Percentiles rank a stretch among this genome's conserved stretches.
Evolutionary conservation across 2,797 vertebrate species (phyloP).

Genomic region (Onychomys torridus): DNA sequence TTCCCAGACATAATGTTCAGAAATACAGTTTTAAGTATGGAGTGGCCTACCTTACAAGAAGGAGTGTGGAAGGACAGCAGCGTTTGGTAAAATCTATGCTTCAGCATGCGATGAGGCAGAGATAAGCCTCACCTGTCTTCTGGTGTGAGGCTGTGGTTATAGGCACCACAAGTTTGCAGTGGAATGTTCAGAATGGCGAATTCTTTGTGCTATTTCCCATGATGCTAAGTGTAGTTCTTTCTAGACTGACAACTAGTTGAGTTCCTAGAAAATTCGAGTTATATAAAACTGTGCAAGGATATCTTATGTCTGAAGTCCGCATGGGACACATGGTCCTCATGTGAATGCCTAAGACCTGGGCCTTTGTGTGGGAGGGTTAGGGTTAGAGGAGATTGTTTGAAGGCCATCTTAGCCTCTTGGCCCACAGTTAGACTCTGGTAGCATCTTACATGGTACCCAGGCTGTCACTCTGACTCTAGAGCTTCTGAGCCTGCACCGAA

Average conservation of each 20-base stretch:
- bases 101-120: fast-evolving
- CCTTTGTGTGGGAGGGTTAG: background rate
- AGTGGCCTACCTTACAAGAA: background rate
- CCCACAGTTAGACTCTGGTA: background rate
- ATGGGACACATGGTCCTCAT: background rate
- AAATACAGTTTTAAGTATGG: background rate
- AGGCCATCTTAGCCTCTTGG: background rate
- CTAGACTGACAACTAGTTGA: background rate
- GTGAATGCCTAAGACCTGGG: background rate
- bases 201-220: conserved; percentile 27
- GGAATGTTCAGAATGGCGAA: background rate
- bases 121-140: fast-evolving
- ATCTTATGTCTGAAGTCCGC: background rate
- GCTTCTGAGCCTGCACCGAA: background rate
- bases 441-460: background rate
- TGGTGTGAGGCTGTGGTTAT: background rate
- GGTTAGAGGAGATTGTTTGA: background rate
- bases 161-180: background rate
- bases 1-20: background rate
- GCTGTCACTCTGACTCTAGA: background rate
- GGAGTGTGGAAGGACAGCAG: background rate
- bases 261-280: background rate
- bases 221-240: background rate
- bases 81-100: fast-evolving
- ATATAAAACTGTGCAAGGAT: background rate